Percentiles rank a stretch among this genome's conserved stretches.
Evolutionary conservation across 2,113 vertebrate species (phyloP).

Genomic region (Gnathochromis pfefferi): DNA sequence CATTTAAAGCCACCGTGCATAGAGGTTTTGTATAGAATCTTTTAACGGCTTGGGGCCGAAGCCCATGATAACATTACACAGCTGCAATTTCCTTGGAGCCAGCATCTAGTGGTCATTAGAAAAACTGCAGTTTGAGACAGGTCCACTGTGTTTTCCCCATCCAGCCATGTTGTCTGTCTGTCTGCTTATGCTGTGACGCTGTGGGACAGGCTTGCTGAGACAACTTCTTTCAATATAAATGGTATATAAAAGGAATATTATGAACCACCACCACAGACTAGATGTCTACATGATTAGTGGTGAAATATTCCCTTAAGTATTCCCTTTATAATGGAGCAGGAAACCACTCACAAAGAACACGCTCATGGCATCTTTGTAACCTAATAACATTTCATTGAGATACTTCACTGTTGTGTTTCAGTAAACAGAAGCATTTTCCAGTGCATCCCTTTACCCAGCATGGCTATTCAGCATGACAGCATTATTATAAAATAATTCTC

Average conservation of each 20-base stretch:
- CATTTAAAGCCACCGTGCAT: neutral
- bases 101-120: neutral
- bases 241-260: neutral
- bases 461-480: slow-evolving; percentile 1
- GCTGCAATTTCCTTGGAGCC: neutral
- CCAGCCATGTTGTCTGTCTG: neutral
- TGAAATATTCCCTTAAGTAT: slow-evolving; percentile 25
- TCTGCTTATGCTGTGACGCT: neutral
- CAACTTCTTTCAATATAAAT: neutral
- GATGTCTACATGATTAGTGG: slow-evolving; percentile 6
- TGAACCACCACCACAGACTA: neutral
- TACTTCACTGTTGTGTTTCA: slow-evolving; percentile 11
- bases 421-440: slow-evolving; percentile 46
- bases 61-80: neutral
- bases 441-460: slow-evolving; percentile 55
- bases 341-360: slow-evolving; percentile 3
- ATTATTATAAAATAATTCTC: neutral
- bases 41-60: neutral
- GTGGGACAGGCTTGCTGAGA: neutral
- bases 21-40: neutral
- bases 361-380: slow-evolving; percentile 9
- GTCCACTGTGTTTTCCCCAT: neutral
- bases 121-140: neutral
- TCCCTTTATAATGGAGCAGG: neutral
- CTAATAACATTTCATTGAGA: slow-evolving; percentile 1